Percentiles rank a stretch among this genome's conserved stretches.
These are phyloP conservation scores for Nylanderia fulva DNA, from an alignment of 1,140 invertebrate genomes.

Conservation along the genomic window DNA sequence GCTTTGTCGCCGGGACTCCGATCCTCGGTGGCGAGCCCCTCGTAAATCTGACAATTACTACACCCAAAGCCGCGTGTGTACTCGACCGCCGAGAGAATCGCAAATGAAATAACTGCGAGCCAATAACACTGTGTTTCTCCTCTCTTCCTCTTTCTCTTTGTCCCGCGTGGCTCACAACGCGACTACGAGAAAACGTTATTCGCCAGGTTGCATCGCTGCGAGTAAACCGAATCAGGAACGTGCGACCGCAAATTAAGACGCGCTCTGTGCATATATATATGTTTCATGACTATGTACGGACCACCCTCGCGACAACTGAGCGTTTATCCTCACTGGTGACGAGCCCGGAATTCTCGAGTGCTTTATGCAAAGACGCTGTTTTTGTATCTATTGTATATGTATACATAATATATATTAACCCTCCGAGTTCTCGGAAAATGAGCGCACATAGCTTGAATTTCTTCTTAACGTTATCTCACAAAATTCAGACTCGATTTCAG, in stretches of 20 bases:
- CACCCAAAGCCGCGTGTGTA: conserved; percentile 34
- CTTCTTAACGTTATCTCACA: too few relatives aligned
- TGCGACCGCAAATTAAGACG: conserved; percentile 74
- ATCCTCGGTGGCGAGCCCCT: conserved; percentile 24
- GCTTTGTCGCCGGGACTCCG: conserved; percentile 59
- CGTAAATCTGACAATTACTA: conserved; percentile 70
- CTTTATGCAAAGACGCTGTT: neutral
- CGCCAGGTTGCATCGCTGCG: conserved; percentile 47
- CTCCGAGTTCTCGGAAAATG: too few relatives aligned
- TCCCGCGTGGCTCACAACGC: neutral
- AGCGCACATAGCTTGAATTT: too few relatives aligned
- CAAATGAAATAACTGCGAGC: conserved; percentile 73
- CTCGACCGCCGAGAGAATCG: conserved; percentile 55
- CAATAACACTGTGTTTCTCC: conserved; percentile 66
- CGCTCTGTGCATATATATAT: conserved; percentile 9
- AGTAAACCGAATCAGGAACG: conserved; percentile 74
- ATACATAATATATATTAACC: too few relatives aligned
- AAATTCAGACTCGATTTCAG: too few relatives aligned
- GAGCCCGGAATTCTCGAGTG: neutral
- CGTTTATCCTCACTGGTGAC: conserved; percentile 7
- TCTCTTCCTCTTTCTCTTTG: neutral
- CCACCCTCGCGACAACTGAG: conserved; percentile 53
- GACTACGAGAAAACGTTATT: conserved; percentile 63
- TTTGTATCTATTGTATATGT: too few relatives aligned
- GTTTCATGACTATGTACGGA: conserved; percentile 1